A percentile compares a stretch with the other conserved stretches of the same genome.
These are phyloP conservation scores for Etia nguti DNA, from an alignment of 2,113 vertebrate species.

Conservation along the genomic window DNA sequence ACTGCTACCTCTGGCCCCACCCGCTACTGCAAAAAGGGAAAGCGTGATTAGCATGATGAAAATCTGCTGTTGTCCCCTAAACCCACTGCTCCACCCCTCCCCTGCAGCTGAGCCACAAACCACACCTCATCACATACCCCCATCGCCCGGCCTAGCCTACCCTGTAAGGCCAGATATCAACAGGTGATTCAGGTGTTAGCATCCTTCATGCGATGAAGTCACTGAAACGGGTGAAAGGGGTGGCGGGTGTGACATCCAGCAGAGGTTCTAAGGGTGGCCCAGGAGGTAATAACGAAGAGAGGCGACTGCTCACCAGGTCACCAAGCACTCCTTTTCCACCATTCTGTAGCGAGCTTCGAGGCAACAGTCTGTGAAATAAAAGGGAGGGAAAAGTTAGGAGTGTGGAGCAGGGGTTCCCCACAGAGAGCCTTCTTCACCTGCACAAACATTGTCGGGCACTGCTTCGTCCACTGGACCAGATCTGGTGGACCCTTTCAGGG, in stretches of 20 bases:
- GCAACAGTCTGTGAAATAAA: not conserved
- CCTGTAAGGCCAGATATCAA: not conserved
- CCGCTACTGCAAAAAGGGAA: not conserved
- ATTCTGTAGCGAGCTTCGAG: not conserved
- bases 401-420: not conserved
- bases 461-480: not conserved
- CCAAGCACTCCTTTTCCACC: not conserved
- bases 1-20: not conserved
- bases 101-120: not conserved
- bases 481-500: not conserved
- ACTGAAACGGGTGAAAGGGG: not conserved
- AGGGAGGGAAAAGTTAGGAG: not conserved
- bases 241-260: not conserved
- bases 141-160: accelerated
- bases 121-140: not conserved
- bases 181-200: not conserved
- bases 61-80: not conserved
- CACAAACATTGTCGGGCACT: not conserved
- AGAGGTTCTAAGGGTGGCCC: not conserved
- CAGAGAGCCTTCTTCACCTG: not conserved
- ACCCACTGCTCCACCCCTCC: not conserved
- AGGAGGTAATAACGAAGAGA: not conserved
- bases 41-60: not conserved
- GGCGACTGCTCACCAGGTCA: not conserved
- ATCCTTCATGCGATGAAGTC: not conserved